These are phyloP conservation scores for Rhabdophis nuchalis DNA, from an alignment of 2,797 vertebrate species.

Conservation along the genomic window DNA sequence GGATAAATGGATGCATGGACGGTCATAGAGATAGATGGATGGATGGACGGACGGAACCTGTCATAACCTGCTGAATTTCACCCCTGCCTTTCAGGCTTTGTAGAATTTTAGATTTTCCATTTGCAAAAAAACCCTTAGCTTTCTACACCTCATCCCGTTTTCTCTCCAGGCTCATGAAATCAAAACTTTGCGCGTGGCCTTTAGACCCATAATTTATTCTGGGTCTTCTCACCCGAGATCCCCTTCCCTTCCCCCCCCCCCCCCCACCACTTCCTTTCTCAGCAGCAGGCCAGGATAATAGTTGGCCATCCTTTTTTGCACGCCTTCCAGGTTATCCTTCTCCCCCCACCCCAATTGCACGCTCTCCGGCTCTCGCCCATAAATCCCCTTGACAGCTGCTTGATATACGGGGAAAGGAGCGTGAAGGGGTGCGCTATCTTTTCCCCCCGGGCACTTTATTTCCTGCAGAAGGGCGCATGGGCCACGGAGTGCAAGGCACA, in stretches of 20 bases:
- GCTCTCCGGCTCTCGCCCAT: accelerated
- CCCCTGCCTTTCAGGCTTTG: too few relatives aligned
- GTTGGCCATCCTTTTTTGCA: accelerated
- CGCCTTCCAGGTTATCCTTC: accelerated
- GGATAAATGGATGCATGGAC: too few relatives aligned
- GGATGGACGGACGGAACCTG: too few relatives aligned
- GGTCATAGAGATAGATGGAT: too few relatives aligned
- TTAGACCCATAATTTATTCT: not conserved
- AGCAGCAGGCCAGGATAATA: not conserved
- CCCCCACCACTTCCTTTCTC: not conserved
- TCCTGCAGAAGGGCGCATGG: conserved; percentile 23
- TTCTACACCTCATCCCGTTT: too few relatives aligned
- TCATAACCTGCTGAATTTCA: too few relatives aligned
- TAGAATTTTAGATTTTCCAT: too few relatives aligned
- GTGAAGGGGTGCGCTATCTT: not conserved
- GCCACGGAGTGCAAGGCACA: not conserved
- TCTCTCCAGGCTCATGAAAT: not conserved
- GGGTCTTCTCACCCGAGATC: not conserved
- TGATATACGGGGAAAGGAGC: conserved; percentile 21
- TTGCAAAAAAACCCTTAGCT: too few relatives aligned
- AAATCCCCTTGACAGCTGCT: not conserved
- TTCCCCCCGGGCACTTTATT: conserved; percentile 5
- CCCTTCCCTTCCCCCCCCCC: too few relatives aligned
- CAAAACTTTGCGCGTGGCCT: not conserved
- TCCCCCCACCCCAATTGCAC: accelerated